Evolutionary conservation across 2,888 invertebrate species (phyloP).

Genomic region (Microctonus brassicae): DNA sequence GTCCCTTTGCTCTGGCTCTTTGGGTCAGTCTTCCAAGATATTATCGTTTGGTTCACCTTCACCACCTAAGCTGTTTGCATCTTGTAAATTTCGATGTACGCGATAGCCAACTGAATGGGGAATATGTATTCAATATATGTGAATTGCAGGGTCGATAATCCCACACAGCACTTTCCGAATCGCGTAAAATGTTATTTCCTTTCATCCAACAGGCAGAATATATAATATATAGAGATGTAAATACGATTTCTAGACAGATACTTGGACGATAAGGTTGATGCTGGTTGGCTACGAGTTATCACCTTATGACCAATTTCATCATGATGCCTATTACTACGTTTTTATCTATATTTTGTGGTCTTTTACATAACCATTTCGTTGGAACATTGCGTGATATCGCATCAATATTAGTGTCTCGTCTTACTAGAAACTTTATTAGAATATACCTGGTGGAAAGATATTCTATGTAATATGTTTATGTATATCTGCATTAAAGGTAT

Average conservation of each 20-base stretch:
- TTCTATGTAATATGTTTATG: neutral
- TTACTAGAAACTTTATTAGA: neutral
- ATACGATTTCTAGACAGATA: constrained; percentile 12
- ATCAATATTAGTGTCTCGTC: constrained; percentile 4
- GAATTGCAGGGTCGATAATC: constrained; percentile 53
- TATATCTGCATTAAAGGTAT: neutral
- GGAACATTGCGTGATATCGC: neutral
- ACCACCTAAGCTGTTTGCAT: constrained; percentile 67
- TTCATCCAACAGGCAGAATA: neutral
- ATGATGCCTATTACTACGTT: neutral
- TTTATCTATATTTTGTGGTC: neutral
- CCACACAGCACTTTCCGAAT: constrained; percentile 25
- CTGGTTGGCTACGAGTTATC: neutral
- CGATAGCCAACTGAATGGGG: constrained; percentile 26
- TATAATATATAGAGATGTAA: neutral
- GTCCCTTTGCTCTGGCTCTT: constrained; percentile 14
- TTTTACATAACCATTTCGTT: neutral
- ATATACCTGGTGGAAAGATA: neutral
- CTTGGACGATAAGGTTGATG: constrained; percentile 17
- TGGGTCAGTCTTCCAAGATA: constrained; percentile 51
- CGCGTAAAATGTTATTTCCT: constrained; percentile 13
- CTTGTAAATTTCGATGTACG: constrained; percentile 59
- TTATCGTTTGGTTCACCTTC: constrained; percentile 58
- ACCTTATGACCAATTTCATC: neutral
- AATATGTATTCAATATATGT: constrained; percentile 59